phyloP scores from a whole-genome alignment of 1,140 invertebrate species.

The Triops cancriformis region DNA sequence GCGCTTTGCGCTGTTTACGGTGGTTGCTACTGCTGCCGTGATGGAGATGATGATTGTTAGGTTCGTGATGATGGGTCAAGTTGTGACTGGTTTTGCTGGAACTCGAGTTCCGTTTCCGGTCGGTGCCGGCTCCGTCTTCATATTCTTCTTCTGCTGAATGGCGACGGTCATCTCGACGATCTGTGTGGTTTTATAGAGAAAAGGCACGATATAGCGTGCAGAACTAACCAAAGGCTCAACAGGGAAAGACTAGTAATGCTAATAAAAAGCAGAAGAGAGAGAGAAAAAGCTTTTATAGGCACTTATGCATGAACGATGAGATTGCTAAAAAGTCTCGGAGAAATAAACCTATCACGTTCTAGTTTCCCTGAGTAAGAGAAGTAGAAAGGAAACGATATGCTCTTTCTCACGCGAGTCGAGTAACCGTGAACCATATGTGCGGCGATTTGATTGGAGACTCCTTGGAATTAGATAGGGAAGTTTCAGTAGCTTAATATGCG shows the following conservation, averaged over 20 bases:
- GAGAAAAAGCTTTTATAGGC: neutral
- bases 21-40: neutral
- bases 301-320: conserved; percentile 6
- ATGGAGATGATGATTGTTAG: neutral
- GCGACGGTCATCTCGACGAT: neutral
- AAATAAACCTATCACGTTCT: neutral
- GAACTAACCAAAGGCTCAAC: neutral
- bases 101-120: neutral
- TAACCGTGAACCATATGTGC: neutral
- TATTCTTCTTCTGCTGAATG: neutral
- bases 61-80: neutral
- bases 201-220: conserved; percentile 5
- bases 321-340: neutral
- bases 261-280: too few species aligned
- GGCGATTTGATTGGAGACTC: neutral
- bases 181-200: neutral
- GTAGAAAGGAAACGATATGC: too few species aligned
- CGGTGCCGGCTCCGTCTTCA: neutral
- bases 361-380: too few species aligned
- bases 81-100: conserved; percentile 3
- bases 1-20: conserved; percentile 85
- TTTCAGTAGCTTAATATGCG: neutral
- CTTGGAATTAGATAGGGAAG: neutral
- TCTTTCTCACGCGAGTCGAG: neutral
- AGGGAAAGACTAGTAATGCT: too few species aligned